Evolutionary conservation across 2,888 invertebrate species (phyloP), one percentile per base, ranked within the genome.

Genomic region (Timema podura): DNA sequence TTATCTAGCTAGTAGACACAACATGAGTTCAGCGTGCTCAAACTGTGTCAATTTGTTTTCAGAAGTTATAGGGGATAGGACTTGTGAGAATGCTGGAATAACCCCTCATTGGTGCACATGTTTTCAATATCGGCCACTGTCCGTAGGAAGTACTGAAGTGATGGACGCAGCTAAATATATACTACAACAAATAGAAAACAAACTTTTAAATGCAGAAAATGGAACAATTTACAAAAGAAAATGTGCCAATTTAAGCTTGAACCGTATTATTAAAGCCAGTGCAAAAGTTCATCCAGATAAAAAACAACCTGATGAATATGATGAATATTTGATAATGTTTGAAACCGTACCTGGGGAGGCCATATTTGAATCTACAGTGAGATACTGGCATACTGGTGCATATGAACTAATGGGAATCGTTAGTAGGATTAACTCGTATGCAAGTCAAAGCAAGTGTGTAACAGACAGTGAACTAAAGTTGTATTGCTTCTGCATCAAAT

Each of bases 41-140:
- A 85, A 82, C 5, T 92, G 92, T 76, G 85, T 85, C 71, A 89
- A 88, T 69, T 76, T 92, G 68, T 87, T 93, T 68, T 78, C 81
- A 54, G 82, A 84, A 47, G 83, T 90, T 3, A 84, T 85, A 13
- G 79, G 79, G 49, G 85, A 86, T 72, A 84, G 93, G 45, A 88
- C 88, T 2, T 93, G 93, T 76, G 81, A 82, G 51, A 88, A 91
- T 69, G 88, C 87, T 7, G 86, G 85, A 0, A 88, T 93, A 68
- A 83, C 85, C 9, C 84, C 87, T 59, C 91, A 91, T 77, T 92
- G 92, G 92, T 92, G 92, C 78, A 88, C 90, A 70, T 93, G 92
- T 77, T 85, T 87, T 69, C 85, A 86, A 45, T 86, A 89, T 76
- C 82, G 84, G 73, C 78, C 83, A 15, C 78, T 83, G 51, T 68